Evolutionary conservation across 2,797 vertebrate genomes (phyloP).

Genomic region (Mormyrops attenuatus): DNA sequence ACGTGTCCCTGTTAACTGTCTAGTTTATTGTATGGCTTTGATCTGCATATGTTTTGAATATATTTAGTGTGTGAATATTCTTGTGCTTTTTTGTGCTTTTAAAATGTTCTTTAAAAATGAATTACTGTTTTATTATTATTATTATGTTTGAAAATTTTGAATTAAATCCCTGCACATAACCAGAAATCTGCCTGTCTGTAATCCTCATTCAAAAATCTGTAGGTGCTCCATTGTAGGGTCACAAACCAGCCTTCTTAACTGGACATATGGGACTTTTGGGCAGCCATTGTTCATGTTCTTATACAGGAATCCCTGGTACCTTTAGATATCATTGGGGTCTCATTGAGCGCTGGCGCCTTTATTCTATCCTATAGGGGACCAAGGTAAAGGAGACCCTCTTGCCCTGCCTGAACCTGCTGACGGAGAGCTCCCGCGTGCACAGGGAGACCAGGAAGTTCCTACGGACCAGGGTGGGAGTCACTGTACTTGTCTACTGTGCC

Average conservation of each 20-base stretch:
- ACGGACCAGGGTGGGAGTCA: conserved; percentile 69
- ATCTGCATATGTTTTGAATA: not conserved
- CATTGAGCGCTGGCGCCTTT: not conserved
- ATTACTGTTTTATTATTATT: not conserved
- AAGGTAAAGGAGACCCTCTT: conserved; percentile 83
- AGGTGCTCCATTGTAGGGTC: not conserved
- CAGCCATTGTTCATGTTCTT: not conserved
- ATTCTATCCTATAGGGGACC: conserved; percentile 62
- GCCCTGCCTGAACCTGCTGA: conserved; percentile 78
- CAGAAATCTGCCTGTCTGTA: not conserved
- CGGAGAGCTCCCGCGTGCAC: conserved; percentile 81
- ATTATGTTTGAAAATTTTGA: not conserved
- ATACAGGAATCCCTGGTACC: not conserved
- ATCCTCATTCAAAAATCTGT: not conserved
- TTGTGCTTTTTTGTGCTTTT: not conserved
- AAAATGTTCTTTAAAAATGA: not conserved
- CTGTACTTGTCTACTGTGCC: not conserved
- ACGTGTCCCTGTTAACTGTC: not conserved
- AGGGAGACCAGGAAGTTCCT: conserved; percentile 88
- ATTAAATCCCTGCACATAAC: not conserved
- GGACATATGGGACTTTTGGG: not conserved
- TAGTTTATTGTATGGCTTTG: not conserved
- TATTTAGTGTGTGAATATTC: not conserved
- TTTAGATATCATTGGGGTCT: not conserved
- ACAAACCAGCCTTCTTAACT: not conserved